phyloP scores from a whole-genome alignment of 1,140 invertebrate genomes.

The Lucilia sericata region DNA sequence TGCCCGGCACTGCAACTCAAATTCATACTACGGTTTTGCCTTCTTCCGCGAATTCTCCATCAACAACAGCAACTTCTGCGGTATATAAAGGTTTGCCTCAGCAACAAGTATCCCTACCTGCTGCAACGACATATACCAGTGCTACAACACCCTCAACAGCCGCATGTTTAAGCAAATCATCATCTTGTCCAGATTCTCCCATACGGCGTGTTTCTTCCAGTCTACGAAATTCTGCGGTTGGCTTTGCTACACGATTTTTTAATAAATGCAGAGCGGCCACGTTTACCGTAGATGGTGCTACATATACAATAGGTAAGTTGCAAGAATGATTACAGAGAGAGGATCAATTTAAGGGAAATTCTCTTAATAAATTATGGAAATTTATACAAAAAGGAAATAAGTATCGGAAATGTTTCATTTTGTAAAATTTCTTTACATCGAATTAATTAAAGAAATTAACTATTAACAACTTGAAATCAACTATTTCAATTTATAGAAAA shows the following conservation, averaged over 20 bases:
- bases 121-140: not conserved
- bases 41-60: constrained; percentile 19
- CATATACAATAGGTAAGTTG: constrained; percentile 81
- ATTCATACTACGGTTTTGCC: constrained; percentile 39
- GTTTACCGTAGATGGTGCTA: constrained; percentile 82
- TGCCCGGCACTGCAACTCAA: constrained; percentile 60
- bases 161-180: constrained; percentile 45
- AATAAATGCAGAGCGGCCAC: constrained; percentile 84
- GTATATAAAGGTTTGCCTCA: constrained; percentile 39
- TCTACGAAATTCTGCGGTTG: constrained; percentile 62
- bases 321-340: not conserved
- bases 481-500: no score
- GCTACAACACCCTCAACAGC: constrained; percentile 46
- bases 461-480: no score
- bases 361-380: no score
- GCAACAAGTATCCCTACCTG: constrained; percentile 26
- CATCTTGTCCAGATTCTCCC: constrained; percentile 64
- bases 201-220: constrained; percentile 65
- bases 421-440: no score
- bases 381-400: no score
- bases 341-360: no score
- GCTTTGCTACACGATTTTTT: constrained; percentile 72
- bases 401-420: no score
- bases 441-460: no score
- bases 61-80: constrained; percentile 40